Conservation (phyloP, 2,797 vertebrate species). For the Sparidentex hasta region DNA sequence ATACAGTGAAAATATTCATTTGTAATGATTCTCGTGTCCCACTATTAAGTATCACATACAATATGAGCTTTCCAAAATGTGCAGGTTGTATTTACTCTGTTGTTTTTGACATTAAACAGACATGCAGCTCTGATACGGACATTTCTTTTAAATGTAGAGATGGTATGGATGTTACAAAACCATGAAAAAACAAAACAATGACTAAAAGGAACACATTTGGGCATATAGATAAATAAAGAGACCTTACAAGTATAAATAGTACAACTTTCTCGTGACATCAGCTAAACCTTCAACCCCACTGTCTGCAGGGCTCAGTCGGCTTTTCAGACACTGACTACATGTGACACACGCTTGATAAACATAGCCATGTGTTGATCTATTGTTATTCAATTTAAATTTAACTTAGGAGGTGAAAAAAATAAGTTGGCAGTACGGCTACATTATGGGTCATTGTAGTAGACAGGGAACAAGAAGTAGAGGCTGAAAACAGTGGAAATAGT, state of each 20-base stretch:
- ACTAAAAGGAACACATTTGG: conserved; percentile 12
- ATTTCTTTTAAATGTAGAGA: neutral
- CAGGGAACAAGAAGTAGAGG: no score
- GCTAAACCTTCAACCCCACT: conserved; percentile 19
- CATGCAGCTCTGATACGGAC: neutral
- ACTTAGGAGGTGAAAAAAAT: no score
- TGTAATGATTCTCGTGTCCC: neutral
- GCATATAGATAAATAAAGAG: conserved; percentile 21
- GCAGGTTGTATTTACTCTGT: neutral
- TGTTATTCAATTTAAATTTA: no score
- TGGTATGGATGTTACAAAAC: neutral
- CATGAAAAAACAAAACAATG: neutral
- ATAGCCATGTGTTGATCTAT: no score
- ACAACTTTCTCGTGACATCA: conserved; percentile 7
- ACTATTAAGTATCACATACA: neutral
- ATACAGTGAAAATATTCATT: neutral
- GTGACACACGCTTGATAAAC: no score
- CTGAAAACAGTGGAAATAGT: no score
- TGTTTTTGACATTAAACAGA: neutral
- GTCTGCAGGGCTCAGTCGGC: conserved; percentile 14
- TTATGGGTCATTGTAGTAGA: no score
- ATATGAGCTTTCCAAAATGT: conserved; percentile 5
- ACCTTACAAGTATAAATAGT: conserved; percentile 32
- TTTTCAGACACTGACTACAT: conserved; percentile 16
- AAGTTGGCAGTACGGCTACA: no score